Conservation (phyloP, 1,140 invertebrate genomes). For the Apis dorsata region DNA sequence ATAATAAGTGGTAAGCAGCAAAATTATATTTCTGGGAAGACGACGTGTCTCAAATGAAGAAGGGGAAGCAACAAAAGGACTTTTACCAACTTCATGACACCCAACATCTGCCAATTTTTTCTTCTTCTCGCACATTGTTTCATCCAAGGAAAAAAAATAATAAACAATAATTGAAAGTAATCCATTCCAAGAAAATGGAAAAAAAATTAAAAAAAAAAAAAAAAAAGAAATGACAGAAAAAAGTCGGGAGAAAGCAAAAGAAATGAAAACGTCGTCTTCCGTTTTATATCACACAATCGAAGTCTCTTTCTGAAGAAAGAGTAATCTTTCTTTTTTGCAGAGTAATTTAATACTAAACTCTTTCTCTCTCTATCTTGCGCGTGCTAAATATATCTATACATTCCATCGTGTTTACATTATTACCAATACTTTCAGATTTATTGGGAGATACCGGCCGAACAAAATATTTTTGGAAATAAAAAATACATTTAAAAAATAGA, state of each 20-base stretch:
- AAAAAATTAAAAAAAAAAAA: not conserved
- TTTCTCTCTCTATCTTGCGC: constrained; percentile 22
- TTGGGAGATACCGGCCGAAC: not conserved
- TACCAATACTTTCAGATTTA: not conserved
- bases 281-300: constrained; percentile 66
- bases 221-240: constrained; percentile 1
- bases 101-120: not conserved
- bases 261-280: constrained; percentile 51
- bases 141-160: not conserved
- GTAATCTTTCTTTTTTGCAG: constrained; percentile 44
- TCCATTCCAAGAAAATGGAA: not conserved
- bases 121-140: not conserved
- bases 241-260: not conserved
- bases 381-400: not conserved
- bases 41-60: constrained; percentile 38
- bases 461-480: not conserved
- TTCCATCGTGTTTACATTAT: not conserved
- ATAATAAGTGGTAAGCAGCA: constrained; percentile 13
- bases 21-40: constrained; percentile 65
- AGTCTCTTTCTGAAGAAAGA: constrained; percentile 59
- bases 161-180: no score
- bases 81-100: not conserved
- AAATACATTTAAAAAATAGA: constrained; percentile 6
- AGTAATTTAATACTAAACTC: constrained; percentile 45
- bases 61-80: not conserved